A percentile compares a stretch with the other conserved stretches of the same genome.
phyloP scores from a whole-genome alignment of 2,888 invertebrate species.

The Emmelina monodactyla region DNA sequence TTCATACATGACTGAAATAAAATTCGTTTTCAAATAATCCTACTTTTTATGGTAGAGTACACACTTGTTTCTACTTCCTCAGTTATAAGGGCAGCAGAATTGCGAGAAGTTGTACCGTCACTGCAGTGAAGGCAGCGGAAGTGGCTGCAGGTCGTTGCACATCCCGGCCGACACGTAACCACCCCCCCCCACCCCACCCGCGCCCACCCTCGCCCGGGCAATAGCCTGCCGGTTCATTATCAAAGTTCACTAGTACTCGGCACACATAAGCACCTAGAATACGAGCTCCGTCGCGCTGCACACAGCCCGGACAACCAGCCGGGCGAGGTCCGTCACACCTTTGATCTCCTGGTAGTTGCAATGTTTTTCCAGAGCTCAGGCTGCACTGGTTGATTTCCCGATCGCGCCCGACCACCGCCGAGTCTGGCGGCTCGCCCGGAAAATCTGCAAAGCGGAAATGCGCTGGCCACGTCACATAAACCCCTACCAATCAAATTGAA shows the following conservation, averaged over 20 bases:
- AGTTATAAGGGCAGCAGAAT: no score
- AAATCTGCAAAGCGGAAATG: slow-evolving; percentile 45
- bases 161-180: slow-evolving; percentile 26
- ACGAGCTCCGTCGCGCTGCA: slow-evolving; percentile 23
- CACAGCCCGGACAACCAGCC: slow-evolving; percentile 15
- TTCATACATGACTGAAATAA: no score
- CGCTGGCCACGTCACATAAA: slow-evolving; percentile 19
- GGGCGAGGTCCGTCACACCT: background rate
- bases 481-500: no score
- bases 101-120: no score
- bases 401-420: background rate
- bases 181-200: slow-evolving; percentile 20
- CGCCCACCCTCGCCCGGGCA: slow-evolving; percentile 32
- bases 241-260: slow-evolving; percentile 61
- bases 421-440: slow-evolving; percentile 28
- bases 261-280: slow-evolving; percentile 29
- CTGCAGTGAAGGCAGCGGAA: slow-evolving; percentile 22
- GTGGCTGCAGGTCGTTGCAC: slow-evolving; percentile 44
- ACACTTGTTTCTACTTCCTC: no score
- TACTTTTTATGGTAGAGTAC: no score
- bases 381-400: background rate
- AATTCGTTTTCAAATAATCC: no score
- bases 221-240: slow-evolving; percentile 58
- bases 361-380: background rate
- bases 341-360: background rate